Conservation (phyloP, 2,113 vertebrate species). For the Phycodurus eques region DNA sequence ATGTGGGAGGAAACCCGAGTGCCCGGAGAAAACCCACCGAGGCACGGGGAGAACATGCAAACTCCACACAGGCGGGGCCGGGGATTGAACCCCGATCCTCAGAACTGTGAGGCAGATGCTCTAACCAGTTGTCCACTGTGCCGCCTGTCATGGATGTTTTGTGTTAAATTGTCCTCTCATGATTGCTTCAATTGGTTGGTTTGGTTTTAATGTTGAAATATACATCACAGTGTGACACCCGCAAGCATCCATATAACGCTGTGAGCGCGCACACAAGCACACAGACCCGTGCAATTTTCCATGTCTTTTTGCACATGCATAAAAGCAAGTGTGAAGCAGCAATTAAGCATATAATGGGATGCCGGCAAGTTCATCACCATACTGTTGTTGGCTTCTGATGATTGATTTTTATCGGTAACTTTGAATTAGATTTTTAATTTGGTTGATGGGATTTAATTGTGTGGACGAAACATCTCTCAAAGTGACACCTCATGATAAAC, state of each 20-base stretch:
- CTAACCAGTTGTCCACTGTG: no score
- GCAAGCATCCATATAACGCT: slow-evolving; percentile 52
- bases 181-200: slow-evolving; percentile 72
- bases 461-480: not conserved
- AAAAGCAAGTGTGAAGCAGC: slow-evolving; percentile 58
- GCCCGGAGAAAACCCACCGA: no score
- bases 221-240: slow-evolving; percentile 55
- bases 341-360: slow-evolving; percentile 56
- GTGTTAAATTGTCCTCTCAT: slow-evolving; percentile 69
- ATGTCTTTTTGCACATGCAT: slow-evolving; percentile 61
- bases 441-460: slow-evolving; percentile 28
- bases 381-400: slow-evolving; percentile 46
- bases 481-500: not conserved
- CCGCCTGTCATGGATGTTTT: slow-evolving; percentile 64
- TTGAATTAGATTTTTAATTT: slow-evolving; percentile 40
- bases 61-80: no score
- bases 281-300: slow-evolving; percentile 39
- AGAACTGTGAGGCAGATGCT: no score
- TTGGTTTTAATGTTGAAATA: slow-evolving; percentile 66
- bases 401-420: slow-evolving; percentile 42
- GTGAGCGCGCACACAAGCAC: slow-evolving; percentile 44
- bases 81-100: no score
- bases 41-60: no score
- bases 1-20: no score
- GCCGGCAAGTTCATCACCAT: slow-evolving; percentile 45